Conservation (phyloP, 2,888 invertebrate genomes). For the Dryocosmus kuriphilus region DNA sequence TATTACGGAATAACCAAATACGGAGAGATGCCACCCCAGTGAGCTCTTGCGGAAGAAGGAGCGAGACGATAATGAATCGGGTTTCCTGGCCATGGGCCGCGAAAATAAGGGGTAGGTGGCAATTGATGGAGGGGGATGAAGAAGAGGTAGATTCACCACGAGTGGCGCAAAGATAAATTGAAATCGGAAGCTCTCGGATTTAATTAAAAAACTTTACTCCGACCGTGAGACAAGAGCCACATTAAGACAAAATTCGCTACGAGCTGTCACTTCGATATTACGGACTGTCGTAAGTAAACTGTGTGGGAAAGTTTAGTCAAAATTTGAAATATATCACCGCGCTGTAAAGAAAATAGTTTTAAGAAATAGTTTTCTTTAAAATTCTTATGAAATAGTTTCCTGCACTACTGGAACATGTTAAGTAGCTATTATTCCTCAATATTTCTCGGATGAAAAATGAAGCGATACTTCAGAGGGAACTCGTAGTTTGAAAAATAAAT, state of each 20-base stretch:
- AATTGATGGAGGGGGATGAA: slow-evolving; percentile 43
- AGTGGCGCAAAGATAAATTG: slow-evolving; percentile 71
- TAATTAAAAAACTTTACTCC: slow-evolving; percentile 74
- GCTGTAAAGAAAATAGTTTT: no score
- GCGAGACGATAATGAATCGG: slow-evolving; percentile 59
- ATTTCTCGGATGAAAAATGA: background rate
- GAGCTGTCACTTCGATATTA: background rate
- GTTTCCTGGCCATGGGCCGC: slow-evolving; percentile 51
- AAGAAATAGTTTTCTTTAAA: background rate
- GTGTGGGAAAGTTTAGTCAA: background rate
- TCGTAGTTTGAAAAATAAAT: slow-evolving; percentile 8
- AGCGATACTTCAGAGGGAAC: background rate
- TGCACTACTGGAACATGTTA: background rate
- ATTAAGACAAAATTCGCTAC: slow-evolving; percentile 44
- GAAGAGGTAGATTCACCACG: slow-evolving; percentile 49
- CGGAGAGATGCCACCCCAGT: background rate
- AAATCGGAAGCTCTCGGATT: slow-evolving; percentile 70
- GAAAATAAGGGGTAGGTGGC: slow-evolving; percentile 51
- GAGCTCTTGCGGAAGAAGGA: slow-evolving; percentile 47
- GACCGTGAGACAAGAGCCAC: slow-evolving; percentile 47
- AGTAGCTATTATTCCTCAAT: background rate
- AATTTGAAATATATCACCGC: background rate
- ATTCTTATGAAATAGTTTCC: background rate
- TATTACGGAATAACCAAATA: slow-evolving; percentile 45
- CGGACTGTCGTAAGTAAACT: background rate